A percentile compares a stretch with the other conserved stretches of the same genome.
Evolutionary conservation across 2,113 vertebrate species (phyloP).

Genomic region (Suncus etruscus): DNA sequence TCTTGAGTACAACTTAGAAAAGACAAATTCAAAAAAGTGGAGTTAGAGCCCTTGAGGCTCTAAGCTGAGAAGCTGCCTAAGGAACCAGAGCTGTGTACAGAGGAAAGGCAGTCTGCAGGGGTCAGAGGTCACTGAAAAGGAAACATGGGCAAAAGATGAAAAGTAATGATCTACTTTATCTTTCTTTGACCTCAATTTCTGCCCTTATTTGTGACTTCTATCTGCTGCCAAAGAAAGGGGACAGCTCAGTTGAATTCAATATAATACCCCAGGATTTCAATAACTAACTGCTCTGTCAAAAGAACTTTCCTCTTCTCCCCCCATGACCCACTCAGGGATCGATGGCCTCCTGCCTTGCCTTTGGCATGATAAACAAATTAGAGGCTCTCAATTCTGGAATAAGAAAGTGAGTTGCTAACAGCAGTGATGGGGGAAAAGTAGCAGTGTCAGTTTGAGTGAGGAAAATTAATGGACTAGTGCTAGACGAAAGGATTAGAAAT

Average conservation of each 20-base stretch:
- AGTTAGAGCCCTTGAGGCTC: background rate
- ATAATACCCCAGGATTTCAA: slow-evolving; percentile 32
- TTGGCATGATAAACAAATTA: slow-evolving; percentile 9
- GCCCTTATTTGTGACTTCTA: slow-evolving; percentile 49
- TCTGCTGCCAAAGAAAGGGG: slow-evolving; percentile 18
- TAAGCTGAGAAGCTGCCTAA: background rate
- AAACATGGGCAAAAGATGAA: background rate
- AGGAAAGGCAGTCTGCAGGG: background rate
- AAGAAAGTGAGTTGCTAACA: slow-evolving; percentile 54
- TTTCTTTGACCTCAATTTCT: slow-evolving; percentile 47
- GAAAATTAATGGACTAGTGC: background rate
- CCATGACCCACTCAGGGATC: background rate
- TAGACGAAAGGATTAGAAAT: background rate
- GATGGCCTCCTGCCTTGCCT: slow-evolving; percentile 27
- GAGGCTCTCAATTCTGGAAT: slow-evolving; percentile 24
- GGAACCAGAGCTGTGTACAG: background rate
- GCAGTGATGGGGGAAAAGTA: background rate
- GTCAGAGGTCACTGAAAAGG: background rate
- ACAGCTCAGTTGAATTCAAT: slow-evolving; percentile 6
- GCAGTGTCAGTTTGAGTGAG: slow-evolving; percentile 16
- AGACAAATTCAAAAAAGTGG: background rate
- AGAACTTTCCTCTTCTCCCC: background rate
- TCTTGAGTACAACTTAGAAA: slow-evolving; percentile 10
- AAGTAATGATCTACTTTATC: background rate
- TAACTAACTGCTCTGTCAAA: background rate